Evolutionary conservation across 2,113 vertebrate species (phyloP), one percentile per base, ranked within the genome.

Genomic region (Cinclus cinclus): DNA sequence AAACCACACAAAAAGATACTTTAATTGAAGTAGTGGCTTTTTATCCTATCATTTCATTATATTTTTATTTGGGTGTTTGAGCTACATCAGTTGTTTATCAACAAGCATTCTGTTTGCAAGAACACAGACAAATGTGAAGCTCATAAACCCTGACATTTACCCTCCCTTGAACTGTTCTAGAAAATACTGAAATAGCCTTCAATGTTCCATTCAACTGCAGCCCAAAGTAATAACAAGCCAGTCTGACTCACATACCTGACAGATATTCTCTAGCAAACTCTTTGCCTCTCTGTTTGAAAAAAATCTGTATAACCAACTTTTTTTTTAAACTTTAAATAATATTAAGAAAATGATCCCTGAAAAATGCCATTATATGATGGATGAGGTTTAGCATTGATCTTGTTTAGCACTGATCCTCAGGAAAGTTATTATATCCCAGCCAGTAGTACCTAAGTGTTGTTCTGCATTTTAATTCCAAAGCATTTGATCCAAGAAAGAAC

Each of bases 71-170:
- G 53, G 56, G 53, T 88, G 17, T 65, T 78, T 27, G 94, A 71
- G 13, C 41, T 59, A 65, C 22, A 84, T 52, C 74, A 95, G 73
- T 77, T 93, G 89, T 85, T 78, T 90, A 80, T 53, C 64, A 80
- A 79, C 70, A 90, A 92, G 94, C 1, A 44, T n/a, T 94, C 82
- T 47, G 39, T 53, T 77, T 71, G 28, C 28, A 85, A 62, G 31
- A 84, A 70, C 27, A 92, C n/a, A 22, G 24, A 69, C 27, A 91
- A 78, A 87, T 50, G 35, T 8, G 63, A 92, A 96, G 95, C 50
- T 91, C n/a, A 46, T 70, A 95, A 80, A 95, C 47, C 15, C 42
- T 87, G 90, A 96, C 55, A 80, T 92, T 65, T 90, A 21, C 67
- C 79, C 24, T 67, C 49, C 93, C 37, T 80, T 75, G 25, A 87